A percentile compares a stretch with the other conserved stretches of the same genome.
phyloP scores from a whole-genome alignment of 2,797 vertebrate genomes.

The Lepilemur ruficaudatus region DNA sequence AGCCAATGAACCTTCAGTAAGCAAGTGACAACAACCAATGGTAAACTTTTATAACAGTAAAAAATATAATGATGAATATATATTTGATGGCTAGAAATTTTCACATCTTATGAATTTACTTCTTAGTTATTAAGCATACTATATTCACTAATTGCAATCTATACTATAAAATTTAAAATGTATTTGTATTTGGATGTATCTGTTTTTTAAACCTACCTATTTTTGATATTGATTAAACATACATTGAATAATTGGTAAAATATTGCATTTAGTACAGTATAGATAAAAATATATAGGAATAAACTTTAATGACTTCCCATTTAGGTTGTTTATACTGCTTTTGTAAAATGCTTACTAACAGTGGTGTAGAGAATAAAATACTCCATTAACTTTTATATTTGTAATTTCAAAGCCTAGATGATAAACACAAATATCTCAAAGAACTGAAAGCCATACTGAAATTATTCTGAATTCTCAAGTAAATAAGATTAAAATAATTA shows the following conservation, averaged over 20 bases:
- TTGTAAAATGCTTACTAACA: constrained; percentile 9
- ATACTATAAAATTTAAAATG: background rate
- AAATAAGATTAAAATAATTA: constrained; percentile 14
- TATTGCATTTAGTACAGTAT: background rate
- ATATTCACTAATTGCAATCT: constrained; percentile 7
- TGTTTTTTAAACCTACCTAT: background rate
- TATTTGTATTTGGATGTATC: constrained; percentile 2
- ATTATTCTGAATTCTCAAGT: background rate
- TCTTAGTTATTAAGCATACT: constrained; percentile 19
- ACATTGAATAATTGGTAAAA: background rate
- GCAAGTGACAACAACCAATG: background rate
- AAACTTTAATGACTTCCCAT: constrained; percentile 37
- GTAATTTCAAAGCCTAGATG: constrained; percentile 1
- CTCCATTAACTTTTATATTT: background rate
- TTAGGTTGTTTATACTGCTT: background rate
- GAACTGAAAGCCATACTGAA: constrained; percentile 15
- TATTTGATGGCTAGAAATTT: background rate
- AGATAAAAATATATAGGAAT: background rate
- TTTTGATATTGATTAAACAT: constrained; percentile 17
- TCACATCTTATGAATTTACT: constrained; percentile 9
- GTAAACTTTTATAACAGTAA: constrained; percentile 32
- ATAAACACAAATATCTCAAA: constrained; percentile 6
- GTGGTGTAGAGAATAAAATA: background rate
- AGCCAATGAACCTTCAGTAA: background rate
- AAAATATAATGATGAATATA: background rate